These are phyloP conservation scores for Cyanoliseus patagonus DNA, from an alignment of 2,113 vertebrate genomes.

Conservation along the genomic window DNA sequence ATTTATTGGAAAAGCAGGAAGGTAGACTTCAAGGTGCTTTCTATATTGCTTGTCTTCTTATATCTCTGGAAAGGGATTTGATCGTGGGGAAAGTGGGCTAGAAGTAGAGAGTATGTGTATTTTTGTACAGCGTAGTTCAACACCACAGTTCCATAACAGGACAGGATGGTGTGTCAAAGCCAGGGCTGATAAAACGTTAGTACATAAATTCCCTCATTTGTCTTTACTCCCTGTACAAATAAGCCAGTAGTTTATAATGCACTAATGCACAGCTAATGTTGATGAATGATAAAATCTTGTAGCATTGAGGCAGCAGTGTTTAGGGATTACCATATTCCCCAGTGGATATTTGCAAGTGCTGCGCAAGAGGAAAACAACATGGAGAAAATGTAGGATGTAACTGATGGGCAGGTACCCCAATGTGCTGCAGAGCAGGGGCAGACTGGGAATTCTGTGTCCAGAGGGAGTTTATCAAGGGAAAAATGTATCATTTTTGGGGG, in stretches of 20 bases:
- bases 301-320: not conserved
- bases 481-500: not conserved
- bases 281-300: not conserved
- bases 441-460: not conserved
- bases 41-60: not conserved
- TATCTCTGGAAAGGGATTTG: not conserved
- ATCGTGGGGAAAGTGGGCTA: not conserved
- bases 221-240: not conserved
- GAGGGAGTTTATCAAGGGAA: not conserved
- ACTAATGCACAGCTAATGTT: not conserved
- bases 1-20: not conserved
- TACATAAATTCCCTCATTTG: not conserved
- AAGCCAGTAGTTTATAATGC: not conserved
- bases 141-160: not conserved
- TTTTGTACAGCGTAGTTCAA: not conserved
- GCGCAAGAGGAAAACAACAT: not conserved
- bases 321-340: not conserved
- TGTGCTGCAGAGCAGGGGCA: not conserved
- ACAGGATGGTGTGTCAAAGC: not conserved
- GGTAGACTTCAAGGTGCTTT: not conserved
- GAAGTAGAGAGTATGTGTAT: not conserved
- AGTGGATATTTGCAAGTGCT: not conserved
- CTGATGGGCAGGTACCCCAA: rapidly evolving
- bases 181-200: not conserved
- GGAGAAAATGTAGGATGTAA: not conserved